Evolutionary conservation across 1,140 invertebrate species (phyloP), one percentile per base, ranked within the genome.

Genomic region (Hycleus cichorii): DNA sequence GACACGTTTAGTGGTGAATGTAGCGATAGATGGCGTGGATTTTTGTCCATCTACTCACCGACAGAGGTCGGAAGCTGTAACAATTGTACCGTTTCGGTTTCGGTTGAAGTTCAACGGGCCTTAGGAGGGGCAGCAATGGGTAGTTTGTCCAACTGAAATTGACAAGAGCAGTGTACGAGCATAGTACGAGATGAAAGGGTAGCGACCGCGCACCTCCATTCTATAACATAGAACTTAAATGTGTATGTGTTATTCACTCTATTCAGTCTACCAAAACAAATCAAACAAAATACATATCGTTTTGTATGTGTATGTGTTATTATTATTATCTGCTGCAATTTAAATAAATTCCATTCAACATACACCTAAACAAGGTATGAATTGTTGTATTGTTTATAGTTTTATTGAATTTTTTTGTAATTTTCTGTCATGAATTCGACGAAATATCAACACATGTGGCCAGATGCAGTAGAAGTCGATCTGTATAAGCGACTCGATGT

Each of bases 101-200:
- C 7, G 39, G 49, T 49, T 49, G 42, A 44, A 49, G 47, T 39
- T 54, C 49, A 49, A 58, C 49, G 49, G 52, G 56, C 58, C 57
- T 49, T 58, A 62, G 60, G 56, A 58, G 59, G 59, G 59, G 59
- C 59, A 56, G 7, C 4, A 56, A 56, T 50, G 48, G 42, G 53
- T 52, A 50, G 44, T 55, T 32, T 50, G 32, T 47, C 44, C 50
- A 53, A 56, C 59, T 12, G 44, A 60, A 60, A 50, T 27, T 60
- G 59, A 51, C 59, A 32, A 32, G 32, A 32, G 32, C 32, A 60
- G 59, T 60, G 48, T 49, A 56, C 53, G 59, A 55, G 43, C 59
- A 60, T 51, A 60, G 52, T 48, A 60, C 47, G 59, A 51, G 27
- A 60, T 60, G 59, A 60, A 39, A 60, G 53, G 59, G 59, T 60